These are phyloP conservation scores for Lepidochitona cinerea DNA, from an alignment of 2,888 invertebrate genomes.

Conservation along the genomic window DNA sequence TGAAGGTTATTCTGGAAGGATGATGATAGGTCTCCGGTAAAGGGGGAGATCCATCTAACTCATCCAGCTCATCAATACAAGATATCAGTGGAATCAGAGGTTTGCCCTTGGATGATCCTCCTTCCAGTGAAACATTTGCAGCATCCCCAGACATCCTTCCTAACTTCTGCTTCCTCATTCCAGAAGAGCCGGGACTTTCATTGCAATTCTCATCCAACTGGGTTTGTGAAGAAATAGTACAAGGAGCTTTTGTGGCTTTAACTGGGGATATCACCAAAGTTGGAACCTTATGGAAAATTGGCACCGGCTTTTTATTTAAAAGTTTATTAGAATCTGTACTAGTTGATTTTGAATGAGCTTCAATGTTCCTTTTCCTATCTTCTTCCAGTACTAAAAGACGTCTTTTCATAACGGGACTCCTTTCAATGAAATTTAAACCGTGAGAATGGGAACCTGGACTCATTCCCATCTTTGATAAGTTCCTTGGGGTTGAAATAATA, in stretches of 20 bases:
- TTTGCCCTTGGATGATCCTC: neutral
- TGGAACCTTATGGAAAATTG: neutral
- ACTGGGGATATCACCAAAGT: neutral
- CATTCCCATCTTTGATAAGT: conserved; percentile 18
- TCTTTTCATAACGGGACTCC: neutral
- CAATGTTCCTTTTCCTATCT: neutral
- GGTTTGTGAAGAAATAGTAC: neutral
- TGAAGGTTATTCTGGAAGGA: no score
- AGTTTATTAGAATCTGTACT: neutral
- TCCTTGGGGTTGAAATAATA: conserved; percentile 45
- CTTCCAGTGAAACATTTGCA: neutral
- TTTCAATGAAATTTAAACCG: neutral
- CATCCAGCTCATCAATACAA: neutral
- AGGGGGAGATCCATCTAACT: neutral
- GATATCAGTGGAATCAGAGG: neutral
- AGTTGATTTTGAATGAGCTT: neutral
- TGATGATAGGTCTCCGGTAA: no score
- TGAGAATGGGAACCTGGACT: neutral
- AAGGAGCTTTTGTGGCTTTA: neutral
- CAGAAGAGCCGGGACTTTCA: neutral
- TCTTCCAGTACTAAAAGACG: neutral
- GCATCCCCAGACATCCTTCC: neutral
- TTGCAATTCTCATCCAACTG: neutral
- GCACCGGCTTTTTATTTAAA: neutral
- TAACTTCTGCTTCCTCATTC: no score